phyloP scores from a whole-genome alignment of 2,113 vertebrate species.

The Rhynchomys soricoides region DNA sequence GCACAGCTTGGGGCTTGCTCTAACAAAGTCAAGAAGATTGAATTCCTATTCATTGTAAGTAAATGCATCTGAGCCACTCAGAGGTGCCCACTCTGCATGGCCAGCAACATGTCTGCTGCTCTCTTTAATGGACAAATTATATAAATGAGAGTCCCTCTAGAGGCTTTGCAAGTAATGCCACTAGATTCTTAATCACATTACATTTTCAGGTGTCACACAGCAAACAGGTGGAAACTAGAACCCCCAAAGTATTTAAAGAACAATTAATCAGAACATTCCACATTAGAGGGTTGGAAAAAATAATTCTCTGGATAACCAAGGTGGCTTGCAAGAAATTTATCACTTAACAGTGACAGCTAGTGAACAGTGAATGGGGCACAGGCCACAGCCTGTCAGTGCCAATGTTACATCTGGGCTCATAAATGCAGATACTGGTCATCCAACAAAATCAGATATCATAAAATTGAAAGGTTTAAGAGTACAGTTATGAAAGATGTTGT shows the following conservation, averaged over 20 bases:
- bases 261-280: constrained; percentile 61
- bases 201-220: constrained; percentile 67
- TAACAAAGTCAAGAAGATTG: constrained; percentile 40
- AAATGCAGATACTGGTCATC: not conserved
- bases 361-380: not conserved
- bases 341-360: constrained; percentile 34
- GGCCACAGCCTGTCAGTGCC: not conserved
- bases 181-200: constrained; percentile 56
- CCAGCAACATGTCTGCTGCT: not conserved
- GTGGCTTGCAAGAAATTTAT: not conserved
- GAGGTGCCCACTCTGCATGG: not conserved
- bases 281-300: constrained; percentile 36
- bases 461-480: not conserved
- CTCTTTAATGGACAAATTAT: not conserved
- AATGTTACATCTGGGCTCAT: not conserved
- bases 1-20: not conserved
- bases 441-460: not conserved
- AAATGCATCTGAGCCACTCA: not conserved
- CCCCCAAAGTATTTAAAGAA: constrained; percentile 58
- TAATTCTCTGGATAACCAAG: constrained; percentile 25
- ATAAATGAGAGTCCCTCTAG: constrained; percentile 20
- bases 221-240: constrained; percentile 45
- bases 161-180: constrained; percentile 8
- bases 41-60: constrained; percentile 61
- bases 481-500: not conserved